Percentiles rank a stretch among this genome's conserved stretches.
Conservation (phyloP, 1,140 invertebrate genomes). For the Pectinophora gossypiella region DNA sequence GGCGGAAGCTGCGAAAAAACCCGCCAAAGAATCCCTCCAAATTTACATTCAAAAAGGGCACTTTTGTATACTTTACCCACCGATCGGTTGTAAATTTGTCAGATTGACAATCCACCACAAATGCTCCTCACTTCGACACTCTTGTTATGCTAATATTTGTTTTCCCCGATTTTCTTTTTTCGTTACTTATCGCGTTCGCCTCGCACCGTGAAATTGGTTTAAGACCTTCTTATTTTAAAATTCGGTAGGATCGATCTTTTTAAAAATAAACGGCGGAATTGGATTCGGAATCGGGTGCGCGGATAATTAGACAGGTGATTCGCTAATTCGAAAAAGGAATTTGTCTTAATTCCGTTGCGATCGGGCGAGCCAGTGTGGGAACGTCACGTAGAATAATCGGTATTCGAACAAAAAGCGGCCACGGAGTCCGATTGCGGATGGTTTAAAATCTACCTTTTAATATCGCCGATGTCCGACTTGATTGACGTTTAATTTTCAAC, state of each 20-base stretch:
- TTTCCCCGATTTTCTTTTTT: slow-evolving; percentile 9
- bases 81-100: slow-evolving; percentile 67
- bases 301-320: slow-evolving; percentile 68
- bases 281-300: slow-evolving; percentile 37
- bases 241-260: not conserved
- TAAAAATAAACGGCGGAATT: slow-evolving; percentile 25
- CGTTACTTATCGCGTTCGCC: not conserved
- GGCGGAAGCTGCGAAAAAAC: slow-evolving; percentile 65
- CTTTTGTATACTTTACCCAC: slow-evolving; percentile 44
- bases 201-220: not conserved
- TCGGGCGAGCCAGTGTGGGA: slow-evolving; percentile 47
- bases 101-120: slow-evolving; percentile 60
- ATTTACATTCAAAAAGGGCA: slow-evolving; percentile 69
- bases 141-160: slow-evolving; percentile 58
- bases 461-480: slow-evolving; percentile 23
- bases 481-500: slow-evolving; percentile 29
- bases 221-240: slow-evolving; percentile 2
- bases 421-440: slow-evolving; percentile 31
- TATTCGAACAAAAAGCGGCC: slow-evolving; percentile 52
- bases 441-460: slow-evolving; percentile 25
- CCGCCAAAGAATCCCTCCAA: slow-evolving; percentile 47
- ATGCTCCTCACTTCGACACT: slow-evolving; percentile 40
- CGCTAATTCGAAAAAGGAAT: slow-evolving; percentile 63
- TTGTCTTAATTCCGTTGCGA: slow-evolving; percentile 44
- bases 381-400: slow-evolving; percentile 64